Percentiles rank a stretch among this genome's conserved stretches.
Evolutionary conservation across 35 echinoderm and acorn worm species (phyloP).

Genomic region (Diadema setosum): DNA sequence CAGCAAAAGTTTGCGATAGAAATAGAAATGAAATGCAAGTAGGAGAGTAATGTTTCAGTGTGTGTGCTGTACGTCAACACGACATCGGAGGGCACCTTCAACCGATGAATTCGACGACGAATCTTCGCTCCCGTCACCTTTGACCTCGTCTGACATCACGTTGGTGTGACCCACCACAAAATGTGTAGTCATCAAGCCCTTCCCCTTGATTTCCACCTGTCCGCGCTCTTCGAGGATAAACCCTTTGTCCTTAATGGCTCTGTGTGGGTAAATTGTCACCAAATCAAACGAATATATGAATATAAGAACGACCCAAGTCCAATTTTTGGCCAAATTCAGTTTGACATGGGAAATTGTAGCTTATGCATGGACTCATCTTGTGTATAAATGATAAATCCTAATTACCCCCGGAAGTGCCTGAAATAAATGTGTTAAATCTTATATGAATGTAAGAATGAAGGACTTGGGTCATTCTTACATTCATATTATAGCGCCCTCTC

Average conservation of each 20-base stretch:
- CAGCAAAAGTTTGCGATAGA: background rate
- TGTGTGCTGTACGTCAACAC: background rate
- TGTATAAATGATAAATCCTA: background rate
- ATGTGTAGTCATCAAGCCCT: constrained; percentile 77
- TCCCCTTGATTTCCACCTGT: constrained; percentile 74
- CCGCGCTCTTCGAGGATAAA: constrained; percentile 52
- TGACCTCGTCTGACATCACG: background rate
- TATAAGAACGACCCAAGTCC: no score
- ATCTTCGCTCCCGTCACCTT: background rate
- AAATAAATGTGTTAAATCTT: background rate
- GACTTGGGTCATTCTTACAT: no score
- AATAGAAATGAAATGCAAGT: background rate
- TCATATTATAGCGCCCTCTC: no score
- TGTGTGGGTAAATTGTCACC: background rate
- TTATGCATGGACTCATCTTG: background rate
- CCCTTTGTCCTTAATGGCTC: background rate
- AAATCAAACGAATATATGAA: background rate
- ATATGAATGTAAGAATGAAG: no score
- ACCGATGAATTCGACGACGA: background rate
- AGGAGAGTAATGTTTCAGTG: no score
- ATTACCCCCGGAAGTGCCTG: background rate
- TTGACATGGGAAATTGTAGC: no score
- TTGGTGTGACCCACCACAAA: constrained; percentile 4
- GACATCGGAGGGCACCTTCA: background rate
- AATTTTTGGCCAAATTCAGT: no score